Evolutionary conservation across 2,113 vertebrate species (phyloP).

Genomic region (Diglossa brunneiventris): DNA sequence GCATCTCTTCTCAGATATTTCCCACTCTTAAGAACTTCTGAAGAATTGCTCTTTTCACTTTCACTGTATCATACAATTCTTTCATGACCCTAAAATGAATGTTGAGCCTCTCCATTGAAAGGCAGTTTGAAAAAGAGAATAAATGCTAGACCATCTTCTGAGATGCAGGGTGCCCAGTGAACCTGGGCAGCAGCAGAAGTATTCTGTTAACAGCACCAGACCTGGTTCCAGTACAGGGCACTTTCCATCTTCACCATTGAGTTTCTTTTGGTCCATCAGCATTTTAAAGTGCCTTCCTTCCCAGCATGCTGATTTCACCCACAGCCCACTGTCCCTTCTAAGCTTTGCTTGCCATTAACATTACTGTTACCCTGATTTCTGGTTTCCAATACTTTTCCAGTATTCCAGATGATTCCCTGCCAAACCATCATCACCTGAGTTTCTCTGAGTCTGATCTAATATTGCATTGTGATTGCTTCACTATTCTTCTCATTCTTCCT

Average conservation of each 20-base stretch:
- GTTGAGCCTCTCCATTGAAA: background rate
- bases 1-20: background rate
- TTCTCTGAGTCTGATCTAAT: background rate
- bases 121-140: background rate
- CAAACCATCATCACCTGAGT: background rate
- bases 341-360: background rate
- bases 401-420: background rate
- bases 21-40: background rate
- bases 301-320: background rate
- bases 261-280: background rate
- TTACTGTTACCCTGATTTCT: background rate
- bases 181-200: background rate
- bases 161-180: background rate
- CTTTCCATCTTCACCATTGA: background rate
- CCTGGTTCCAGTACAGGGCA: background rate
- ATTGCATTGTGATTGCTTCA: background rate
- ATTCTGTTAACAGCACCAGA: background rate
- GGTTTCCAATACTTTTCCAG: background rate
- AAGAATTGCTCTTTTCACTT: background rate
- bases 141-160: background rate
- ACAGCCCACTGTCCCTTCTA: background rate
- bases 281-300: background rate
- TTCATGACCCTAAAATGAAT: background rate
- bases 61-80: background rate
- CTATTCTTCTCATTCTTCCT: background rate